phyloP scores from a whole-genome alignment of 2,797 vertebrate genomes.

The Lates japonicus region DNA sequence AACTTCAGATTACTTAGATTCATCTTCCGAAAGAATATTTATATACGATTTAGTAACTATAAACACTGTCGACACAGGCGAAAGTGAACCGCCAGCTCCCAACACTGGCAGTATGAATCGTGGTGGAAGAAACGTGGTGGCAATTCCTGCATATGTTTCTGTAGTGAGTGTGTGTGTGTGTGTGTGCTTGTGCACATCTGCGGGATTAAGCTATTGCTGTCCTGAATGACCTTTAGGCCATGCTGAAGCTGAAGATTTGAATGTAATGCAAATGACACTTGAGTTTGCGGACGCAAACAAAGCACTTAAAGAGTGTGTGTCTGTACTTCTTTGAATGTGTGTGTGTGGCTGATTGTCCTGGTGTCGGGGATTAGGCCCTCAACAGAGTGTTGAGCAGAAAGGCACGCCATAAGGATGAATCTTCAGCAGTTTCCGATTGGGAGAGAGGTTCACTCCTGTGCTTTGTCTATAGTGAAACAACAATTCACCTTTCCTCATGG shows the following conservation, averaged over 20 bases:
- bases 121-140: constrained; percentile 1
- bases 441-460: constrained; percentile 41
- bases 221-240: constrained; percentile 16
- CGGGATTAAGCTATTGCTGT: constrained; percentile 6
- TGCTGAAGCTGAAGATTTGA: constrained; percentile 18
- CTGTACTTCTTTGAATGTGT: neutral
- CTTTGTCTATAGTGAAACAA: constrained; percentile 34
- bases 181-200: neutral
- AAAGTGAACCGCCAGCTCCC: constrained; percentile 12
- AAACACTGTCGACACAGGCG: constrained; percentile 74
- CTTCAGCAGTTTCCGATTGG: constrained; percentile 37
- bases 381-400: constrained; percentile 53
- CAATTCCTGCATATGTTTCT: constrained; percentile 6
- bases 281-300: constrained; percentile 15
- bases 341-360: constrained; percentile 58
- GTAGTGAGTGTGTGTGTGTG: constrained; percentile 7
- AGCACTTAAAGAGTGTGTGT: constrained; percentile 11
- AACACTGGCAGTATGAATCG: constrained; percentile 32
- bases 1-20: constrained; percentile 21
- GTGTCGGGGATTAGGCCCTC: constrained; percentile 36
- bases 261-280: constrained; percentile 20
- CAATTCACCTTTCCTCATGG: too few relatives aligned
- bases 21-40: constrained; percentile 70
- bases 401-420: constrained; percentile 65
- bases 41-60: constrained; percentile 62